Evolutionary conservation across 1,140 invertebrate species (phyloP), one percentile per base, ranked within the genome.

Genomic region (Drosophila orosa): DNA sequence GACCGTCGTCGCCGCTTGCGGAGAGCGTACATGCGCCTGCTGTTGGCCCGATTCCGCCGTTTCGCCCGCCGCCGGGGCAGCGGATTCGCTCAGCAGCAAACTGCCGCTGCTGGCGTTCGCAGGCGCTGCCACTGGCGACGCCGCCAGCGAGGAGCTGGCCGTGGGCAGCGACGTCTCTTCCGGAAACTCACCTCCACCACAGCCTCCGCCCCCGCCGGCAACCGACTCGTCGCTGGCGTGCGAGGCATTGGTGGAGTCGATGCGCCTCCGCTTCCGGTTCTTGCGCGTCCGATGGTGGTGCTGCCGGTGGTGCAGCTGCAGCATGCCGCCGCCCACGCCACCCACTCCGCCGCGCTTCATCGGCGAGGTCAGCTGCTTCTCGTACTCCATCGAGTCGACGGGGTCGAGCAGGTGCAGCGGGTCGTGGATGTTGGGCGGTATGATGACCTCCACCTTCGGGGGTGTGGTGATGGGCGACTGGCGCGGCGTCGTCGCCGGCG

Each of bases 341-440:
- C 25, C 48, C 50, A 35, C 50, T 15, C 82, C 76, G 27, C 74
- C 66, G 71, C 80, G 76, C 29, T 82, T 92, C 56, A 90, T 86
- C 13, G 84, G 80, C 35, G 90, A 92, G 8, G 86, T 94, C 4
- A 96, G 91, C 75, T 96, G 94, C 73, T 96, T 95, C 85, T 96
- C 95, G 92, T 97, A 96, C 68, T 97, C 96, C 24, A 95, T 95
- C 78, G 96, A 95, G 85, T 97, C 95, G n/a, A 96, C 94, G 22
- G 95, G 95, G 80, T 95, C 95, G 79, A 95, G 95, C 47, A 99
- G 92, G 92, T 98, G 98, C 22, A 99, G 92, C 3, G 98, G 98
- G 93, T 99, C 98, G 76, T 95, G 94, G 63, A 98, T 97, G 92
- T 99, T 98, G 31, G 96, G 96, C 48, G 98, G 98, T 89, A 98